phyloP scores from a whole-genome alignment of 92 coral and sea anemone species.

The Actinernus sp. region DNA sequence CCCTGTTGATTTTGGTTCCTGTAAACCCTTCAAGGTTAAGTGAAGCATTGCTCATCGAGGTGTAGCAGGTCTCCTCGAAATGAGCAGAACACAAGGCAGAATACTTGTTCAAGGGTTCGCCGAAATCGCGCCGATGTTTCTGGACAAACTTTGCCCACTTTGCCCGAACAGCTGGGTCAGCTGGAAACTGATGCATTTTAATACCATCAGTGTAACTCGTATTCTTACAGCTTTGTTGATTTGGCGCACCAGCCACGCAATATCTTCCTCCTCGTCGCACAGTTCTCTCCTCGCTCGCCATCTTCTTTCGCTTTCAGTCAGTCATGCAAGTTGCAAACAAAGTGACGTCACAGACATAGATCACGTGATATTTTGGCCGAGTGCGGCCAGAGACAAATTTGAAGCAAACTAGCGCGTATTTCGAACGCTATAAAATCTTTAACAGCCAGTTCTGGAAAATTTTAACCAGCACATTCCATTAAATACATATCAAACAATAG shows the following conservation, averaged over 20 bases:
- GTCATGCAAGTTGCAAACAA: too few species aligned
- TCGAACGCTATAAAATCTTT: too few species aligned
- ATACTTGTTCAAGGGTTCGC: neutral
- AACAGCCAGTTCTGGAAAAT: too few species aligned
- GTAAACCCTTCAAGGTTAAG: too few species aligned
- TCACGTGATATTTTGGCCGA: conserved; percentile 41
- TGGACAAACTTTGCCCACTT: conserved; percentile 19
- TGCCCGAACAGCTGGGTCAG: neutral
- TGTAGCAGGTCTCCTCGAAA: too few species aligned
- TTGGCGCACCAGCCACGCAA: conserved; percentile 28
- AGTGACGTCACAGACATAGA: conserved; percentile 12
- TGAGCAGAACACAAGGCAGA: conserved; percentile 28
- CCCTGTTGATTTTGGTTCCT: conserved; percentile 1
- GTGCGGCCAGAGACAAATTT: neutral
- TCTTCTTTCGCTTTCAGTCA: too few species aligned
- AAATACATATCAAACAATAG: too few species aligned
- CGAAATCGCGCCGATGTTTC: neutral
- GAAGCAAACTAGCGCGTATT: too few species aligned
- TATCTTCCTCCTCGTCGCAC: conserved; percentile 23
- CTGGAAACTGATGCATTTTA: conserved; percentile 38
- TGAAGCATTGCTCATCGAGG: too few species aligned
- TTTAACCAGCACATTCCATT: too few species aligned
- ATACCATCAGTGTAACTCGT: conserved; percentile 25
- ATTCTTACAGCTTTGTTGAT: conserved; percentile 23
- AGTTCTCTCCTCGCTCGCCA: conserved; percentile 3